phyloP scores from a whole-genome alignment of 2,797 vertebrate genomes.

The Aselliscus stoliczkanus region DNA sequence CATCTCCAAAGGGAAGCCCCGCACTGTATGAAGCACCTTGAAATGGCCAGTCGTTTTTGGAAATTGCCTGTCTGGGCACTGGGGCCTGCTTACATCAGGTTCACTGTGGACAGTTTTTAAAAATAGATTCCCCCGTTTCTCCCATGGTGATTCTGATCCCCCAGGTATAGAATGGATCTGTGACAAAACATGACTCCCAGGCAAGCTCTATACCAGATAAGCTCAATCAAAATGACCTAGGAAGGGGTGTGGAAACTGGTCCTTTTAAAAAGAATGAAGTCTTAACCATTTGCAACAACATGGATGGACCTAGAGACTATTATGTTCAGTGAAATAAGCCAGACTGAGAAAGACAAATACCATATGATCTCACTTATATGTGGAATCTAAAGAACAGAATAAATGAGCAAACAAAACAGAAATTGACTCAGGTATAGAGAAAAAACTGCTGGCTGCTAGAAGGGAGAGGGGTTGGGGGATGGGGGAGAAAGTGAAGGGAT shows the following conservation, averaged over 20 bases:
- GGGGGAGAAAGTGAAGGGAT: too few species aligned
- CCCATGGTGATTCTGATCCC: neutral
- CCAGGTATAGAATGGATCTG: neutral
- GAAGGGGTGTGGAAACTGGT: neutral
- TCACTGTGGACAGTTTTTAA: neutral
- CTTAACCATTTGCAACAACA: too few species aligned
- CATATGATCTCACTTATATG: too few species aligned
- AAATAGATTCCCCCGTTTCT: neutral
- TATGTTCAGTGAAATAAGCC: too few species aligned
- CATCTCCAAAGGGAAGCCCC: neutral
- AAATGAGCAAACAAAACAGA: too few species aligned
- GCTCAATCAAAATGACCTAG: neutral
- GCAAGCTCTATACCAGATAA: neutral
- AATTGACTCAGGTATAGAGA: too few species aligned
- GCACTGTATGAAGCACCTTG: neutral
- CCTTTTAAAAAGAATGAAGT: neutral
- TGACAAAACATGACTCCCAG: neutral
- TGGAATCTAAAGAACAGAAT: too few species aligned
- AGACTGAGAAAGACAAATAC: too few species aligned
- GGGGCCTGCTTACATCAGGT: neutral
- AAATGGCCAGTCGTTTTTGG: neutral
- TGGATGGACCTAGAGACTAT: too few species aligned
- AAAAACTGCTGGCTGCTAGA: too few species aligned
- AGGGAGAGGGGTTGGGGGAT: too few species aligned
- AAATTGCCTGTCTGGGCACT: neutral